A percentile compares a stretch with the other conserved stretches of the same genome.
Evolutionary conservation across 1,140 invertebrate genomes (phyloP).

Genomic region (Carposina sasakii): DNA sequence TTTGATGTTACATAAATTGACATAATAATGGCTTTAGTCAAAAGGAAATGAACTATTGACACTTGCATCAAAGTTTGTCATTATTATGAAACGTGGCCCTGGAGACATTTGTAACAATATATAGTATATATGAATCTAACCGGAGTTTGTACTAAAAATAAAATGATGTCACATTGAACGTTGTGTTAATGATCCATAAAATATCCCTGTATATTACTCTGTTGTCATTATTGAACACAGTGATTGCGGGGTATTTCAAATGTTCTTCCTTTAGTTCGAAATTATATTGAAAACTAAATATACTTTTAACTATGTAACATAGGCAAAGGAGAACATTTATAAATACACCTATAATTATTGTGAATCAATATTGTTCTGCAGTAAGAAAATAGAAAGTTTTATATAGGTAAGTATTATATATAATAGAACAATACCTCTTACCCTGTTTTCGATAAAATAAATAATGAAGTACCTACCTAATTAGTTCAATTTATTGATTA

Average conservation of each 20-base stretch:
- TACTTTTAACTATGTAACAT: neutral
- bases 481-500: too few relatives aligned
- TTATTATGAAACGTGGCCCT: too few relatives aligned
- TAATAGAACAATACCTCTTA: conserved; percentile 51
- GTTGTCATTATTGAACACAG: conserved; percentile 62
- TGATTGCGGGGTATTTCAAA: conserved; percentile 48
- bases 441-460: too few relatives aligned
- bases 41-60: too few relatives aligned
- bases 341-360: conserved; percentile 50
- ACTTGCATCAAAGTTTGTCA: too few relatives aligned
- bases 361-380: conserved; percentile 49
- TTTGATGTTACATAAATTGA: too few relatives aligned
- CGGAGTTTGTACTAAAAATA: neutral
- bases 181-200: conserved; percentile 49
- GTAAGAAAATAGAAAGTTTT: conserved; percentile 68
- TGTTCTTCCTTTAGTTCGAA: conserved; percentile 22
- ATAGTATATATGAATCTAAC: too few relatives aligned
- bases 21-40: too few relatives aligned
- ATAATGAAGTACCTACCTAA: too few relatives aligned
- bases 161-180: neutral
- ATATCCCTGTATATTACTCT: conserved; percentile 71
- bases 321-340: conserved; percentile 48
- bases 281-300: neutral
- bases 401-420: too few relatives aligned
- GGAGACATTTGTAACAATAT: too few relatives aligned